These are phyloP conservation scores for Arenaria interpres DNA, from an alignment of 2,113 vertebrate species.

Conservation along the genomic window DNA sequence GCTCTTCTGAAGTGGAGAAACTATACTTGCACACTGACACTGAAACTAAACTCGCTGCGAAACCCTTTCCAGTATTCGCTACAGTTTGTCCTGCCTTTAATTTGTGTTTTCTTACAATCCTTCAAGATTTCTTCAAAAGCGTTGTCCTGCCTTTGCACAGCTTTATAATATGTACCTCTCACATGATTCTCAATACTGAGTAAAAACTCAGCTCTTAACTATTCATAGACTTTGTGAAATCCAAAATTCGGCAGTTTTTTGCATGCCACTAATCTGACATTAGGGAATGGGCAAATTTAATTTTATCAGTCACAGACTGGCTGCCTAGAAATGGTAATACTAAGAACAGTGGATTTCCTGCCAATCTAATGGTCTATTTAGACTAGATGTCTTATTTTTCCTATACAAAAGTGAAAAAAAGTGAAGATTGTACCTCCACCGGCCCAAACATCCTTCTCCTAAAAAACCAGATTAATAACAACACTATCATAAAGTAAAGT, in stretches of 20 bases:
- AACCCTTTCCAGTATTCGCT: background rate
- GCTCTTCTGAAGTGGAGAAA: background rate
- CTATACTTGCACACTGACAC: background rate
- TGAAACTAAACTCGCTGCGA: background rate
- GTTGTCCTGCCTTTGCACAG: background rate
- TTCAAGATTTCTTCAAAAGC: background rate
- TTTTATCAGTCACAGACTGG: background rate
- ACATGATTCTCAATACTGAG: background rate
- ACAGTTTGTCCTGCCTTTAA: background rate
- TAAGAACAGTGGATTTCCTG: background rate
- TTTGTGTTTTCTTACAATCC: background rate
- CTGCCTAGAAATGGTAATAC: background rate
- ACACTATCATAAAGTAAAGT: background rate
- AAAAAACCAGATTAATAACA: background rate
- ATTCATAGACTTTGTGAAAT: background rate
- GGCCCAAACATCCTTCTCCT: background rate
- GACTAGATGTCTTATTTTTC: background rate
- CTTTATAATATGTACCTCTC: background rate
- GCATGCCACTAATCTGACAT: background rate
- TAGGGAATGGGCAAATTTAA: background rate
- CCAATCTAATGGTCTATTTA: background rate
- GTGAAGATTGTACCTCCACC: background rate
- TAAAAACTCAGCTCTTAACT: background rate
- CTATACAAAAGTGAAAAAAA: background rate
- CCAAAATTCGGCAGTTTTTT: background rate